Conservation (phyloP, 2,888 invertebrate species). For the Phaedon cochleariae region DNA sequence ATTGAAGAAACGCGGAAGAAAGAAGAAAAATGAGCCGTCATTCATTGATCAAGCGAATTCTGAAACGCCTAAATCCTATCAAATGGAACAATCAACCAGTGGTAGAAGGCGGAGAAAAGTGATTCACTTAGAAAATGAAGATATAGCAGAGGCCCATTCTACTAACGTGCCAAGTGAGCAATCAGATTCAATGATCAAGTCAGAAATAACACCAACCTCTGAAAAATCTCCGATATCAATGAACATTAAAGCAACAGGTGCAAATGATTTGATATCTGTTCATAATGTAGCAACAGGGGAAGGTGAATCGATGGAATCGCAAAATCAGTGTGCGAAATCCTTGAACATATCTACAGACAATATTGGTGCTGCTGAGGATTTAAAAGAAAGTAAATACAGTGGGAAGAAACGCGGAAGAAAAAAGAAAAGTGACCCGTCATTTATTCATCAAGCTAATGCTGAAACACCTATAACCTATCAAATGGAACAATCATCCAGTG, state of each 20-base stretch:
- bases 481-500: neutral
- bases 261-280: no score
- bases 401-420: conserved; percentile 10
- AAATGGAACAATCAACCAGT: conserved; percentile 34
- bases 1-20: neutral
- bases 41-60: neutral
- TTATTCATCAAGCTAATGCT: no score
- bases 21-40: conserved; percentile 8
- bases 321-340: no score
- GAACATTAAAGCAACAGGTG: no score
- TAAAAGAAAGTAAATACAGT: no score
- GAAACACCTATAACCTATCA: neutral
- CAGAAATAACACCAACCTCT: neutral
- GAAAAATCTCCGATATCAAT: no score
- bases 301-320: no score
- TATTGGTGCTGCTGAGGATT: no score
- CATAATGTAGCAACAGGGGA: no score
- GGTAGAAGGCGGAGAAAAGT: conserved; percentile 45
- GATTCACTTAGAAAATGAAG: conserved; percentile 44
- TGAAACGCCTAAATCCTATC: neutral
- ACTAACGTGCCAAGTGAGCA: neutral
- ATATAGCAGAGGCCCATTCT: neutral
- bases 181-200: neutral
- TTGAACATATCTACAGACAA: no score
- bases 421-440: neutral